Conservation (phyloP, 1,140 invertebrate genomes). For the Neelides sp. region DNA sequence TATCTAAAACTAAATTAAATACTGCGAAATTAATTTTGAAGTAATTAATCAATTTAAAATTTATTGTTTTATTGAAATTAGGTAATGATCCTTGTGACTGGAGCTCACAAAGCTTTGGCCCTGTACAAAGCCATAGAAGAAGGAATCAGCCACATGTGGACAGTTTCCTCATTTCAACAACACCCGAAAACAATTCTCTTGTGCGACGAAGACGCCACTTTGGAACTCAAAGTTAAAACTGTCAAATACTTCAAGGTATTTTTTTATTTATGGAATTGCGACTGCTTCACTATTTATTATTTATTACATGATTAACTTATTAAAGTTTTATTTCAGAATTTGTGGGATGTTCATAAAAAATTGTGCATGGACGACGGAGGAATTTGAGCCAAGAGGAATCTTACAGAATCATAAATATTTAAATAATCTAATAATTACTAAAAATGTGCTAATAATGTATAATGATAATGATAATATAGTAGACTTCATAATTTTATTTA, state of each 20-base stretch:
- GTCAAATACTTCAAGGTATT: conserved; percentile 97
- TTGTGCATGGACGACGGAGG: no score
- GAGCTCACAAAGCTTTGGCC: conserved; percentile 92
- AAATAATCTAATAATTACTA: no score
- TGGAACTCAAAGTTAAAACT: conserved; percentile 93
- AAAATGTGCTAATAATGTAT: not conserved
- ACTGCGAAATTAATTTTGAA: not conserved
- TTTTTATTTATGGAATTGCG: not conserved
- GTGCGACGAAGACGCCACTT: conserved; percentile 94
- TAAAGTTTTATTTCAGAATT: conserved; percentile 43
- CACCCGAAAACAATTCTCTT: conserved; percentile 82
- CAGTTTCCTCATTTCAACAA: conserved; percentile 95
- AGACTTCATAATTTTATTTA: not conserved
- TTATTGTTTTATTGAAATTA: conserved; percentile 34
- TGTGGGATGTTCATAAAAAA: conserved; percentile 40
- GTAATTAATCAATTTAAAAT: not conserved
- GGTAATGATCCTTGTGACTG: conserved; percentile 96
- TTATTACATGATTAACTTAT: conserved; percentile 57
- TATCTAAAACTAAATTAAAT: conserved; percentile 35
- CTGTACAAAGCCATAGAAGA: conserved; percentile 94
- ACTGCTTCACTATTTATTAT: conserved; percentile 35
- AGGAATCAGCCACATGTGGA: conserved; percentile 99
- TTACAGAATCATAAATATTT: not conserved
- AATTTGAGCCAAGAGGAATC: no score
- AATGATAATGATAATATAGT: not conserved